These are phyloP conservation scores for Drosophila carrolli DNA, from an alignment of 1,140 invertebrate species.

Conservation along the genomic window DNA sequence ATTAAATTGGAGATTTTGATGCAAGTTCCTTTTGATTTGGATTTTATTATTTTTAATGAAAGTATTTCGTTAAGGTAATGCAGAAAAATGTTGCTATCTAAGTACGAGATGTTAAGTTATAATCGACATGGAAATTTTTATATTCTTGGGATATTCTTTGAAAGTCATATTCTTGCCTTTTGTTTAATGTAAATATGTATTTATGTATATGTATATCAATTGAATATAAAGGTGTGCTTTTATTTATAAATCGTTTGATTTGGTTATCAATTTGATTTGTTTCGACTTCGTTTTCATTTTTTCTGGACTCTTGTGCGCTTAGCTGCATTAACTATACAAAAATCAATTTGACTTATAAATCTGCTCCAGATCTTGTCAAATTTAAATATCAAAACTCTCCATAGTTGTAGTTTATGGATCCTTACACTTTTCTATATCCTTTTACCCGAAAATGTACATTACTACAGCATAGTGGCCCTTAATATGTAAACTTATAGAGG, in stretches of 20 bases:
- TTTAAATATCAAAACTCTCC: constrained; percentile 75
- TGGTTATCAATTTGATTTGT: neutral
- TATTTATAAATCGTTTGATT: constrained; percentile 45
- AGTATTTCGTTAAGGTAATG: constrained; percentile 48
- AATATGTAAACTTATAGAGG: constrained; percentile 12
- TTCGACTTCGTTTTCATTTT: constrained; percentile 22
- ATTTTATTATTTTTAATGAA: constrained; percentile 49
- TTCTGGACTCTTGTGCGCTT: constrained; percentile 76
- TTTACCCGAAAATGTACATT: constrained; percentile 25
- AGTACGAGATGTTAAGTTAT: constrained; percentile 72
- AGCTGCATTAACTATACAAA: constrained; percentile 73
- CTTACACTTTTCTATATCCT: constrained; percentile 22
- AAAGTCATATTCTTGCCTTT: constrained; percentile 45
- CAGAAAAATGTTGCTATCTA: constrained; percentile 82
- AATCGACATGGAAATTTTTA: constrained; percentile 75
- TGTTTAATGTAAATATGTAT: constrained; percentile 47
- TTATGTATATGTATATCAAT: constrained; percentile 61
- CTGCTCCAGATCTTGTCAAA: constrained; percentile 52
- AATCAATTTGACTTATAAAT: constrained; percentile 57
- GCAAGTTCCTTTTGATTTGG: constrained; percentile 46
- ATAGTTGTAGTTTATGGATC: constrained; percentile 33
- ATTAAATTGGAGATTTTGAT: constrained; percentile 66
- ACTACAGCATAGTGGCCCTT: constrained; percentile 14
- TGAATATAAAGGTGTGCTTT: constrained; percentile 48
- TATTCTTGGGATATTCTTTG: constrained; percentile 57